Base-by-base conservation (phyloP, 2,797 vertebrate genomes). In the Sarcoramphus papa region DNA sequence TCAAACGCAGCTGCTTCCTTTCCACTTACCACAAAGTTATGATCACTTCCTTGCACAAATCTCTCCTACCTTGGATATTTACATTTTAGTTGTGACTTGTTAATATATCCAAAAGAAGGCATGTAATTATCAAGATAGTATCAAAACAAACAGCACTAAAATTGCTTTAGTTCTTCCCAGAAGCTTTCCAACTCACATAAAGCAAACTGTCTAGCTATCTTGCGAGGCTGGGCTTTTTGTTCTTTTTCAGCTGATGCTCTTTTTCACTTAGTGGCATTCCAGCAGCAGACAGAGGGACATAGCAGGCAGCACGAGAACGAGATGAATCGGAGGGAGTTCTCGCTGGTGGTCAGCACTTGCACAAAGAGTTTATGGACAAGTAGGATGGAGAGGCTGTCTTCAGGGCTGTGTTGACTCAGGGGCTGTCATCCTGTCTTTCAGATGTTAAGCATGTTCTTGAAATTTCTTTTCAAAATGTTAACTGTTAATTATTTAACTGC, bases 261-360 rank as follows among this genome's bases (percentile, higher is more conserved):
- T 90, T 43, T 60, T 47, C 57, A 43, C 13, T 63, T 30, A 40
- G 21, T 11, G 25, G 25, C 40, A 84, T 62, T 51, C 74, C 69
- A 73, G 78, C 0, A 1, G 64, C 60, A 87, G 25, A 33, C 18
- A 70, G 64, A 81, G 12, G 15, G 59, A 63, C 35, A 25, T 0
- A 41, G 57, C 22, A 78, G 41, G 60, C 31, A 82, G 59, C 67
- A 60, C 0, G 1, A 67, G 33, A 57, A 69, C 0, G 0, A 51
- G 47, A 59, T 7, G 22, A 62, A 85, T 54, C 30, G 48, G 27
- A 73, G 15, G 16, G 35, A 94, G 37, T 25, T 82, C 83, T 93
- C 48, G 57, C 33, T 89, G 50, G 31, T 28, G 48, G 47, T 40
- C 77, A 89, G 40, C 40, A 27, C 43, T 79, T 50, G 25, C 31